Conservation (phyloP, 92 coral and sea anemone species). For the Isaurus tuberculatus region DNA sequence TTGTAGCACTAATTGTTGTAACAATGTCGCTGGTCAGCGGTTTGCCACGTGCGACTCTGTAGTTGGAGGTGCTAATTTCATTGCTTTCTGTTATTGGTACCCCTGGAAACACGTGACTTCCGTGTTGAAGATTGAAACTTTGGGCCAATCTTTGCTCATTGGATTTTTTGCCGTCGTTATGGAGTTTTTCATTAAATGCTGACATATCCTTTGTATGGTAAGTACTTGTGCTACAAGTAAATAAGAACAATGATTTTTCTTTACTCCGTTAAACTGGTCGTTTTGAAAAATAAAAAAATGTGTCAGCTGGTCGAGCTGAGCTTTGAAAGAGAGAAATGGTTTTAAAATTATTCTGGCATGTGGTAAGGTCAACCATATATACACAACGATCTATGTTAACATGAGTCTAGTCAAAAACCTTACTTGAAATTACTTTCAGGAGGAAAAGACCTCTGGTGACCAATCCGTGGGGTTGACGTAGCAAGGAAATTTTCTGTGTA, state of each 20-base stretch:
- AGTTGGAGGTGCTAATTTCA: not conserved
- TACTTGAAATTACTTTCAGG: not conserved
- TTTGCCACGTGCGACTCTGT: not conserved
- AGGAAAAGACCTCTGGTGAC: not conserved
- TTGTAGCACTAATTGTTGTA: not conserved
- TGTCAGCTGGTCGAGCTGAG: no score
- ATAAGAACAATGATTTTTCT: no score
- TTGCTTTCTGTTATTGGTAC: not conserved
- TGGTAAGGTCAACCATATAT: no score
- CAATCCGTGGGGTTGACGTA: conserved; percentile 24
- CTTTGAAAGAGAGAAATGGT: no score
- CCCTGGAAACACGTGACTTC: not conserved
- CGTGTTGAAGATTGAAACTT: not conserved
- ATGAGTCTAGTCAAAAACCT: no score
- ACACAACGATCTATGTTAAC: no score
- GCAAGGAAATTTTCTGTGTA: conserved; percentile 15
- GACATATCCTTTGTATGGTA: not conserved
- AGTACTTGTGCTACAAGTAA: conserved; percentile 1
- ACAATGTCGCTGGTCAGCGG: not conserved
- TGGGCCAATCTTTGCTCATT: not conserved
- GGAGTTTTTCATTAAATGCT: not conserved
- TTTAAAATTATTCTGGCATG: no score
- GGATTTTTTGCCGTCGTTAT: not conserved
- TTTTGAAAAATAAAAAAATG: no score
- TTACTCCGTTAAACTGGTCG: not conserved